Base-by-base conservation (phyloP, 2,113 vertebrate genomes). In the Cephalopterus ornatus region DNA sequence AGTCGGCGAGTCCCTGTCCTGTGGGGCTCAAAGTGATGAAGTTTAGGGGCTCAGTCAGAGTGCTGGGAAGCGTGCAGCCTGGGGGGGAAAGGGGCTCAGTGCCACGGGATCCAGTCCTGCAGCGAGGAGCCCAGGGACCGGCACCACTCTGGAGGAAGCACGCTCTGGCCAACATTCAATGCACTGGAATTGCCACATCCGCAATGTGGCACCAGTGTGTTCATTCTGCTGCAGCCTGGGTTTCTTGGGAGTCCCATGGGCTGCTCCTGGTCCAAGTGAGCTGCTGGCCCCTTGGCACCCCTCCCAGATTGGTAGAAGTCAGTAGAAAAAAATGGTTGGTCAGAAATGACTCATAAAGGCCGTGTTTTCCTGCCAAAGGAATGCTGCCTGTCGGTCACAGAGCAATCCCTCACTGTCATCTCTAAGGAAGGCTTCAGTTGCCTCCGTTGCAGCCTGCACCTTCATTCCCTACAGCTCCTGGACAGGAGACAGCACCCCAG, bases 301-400 rank as follows among this genome's bases (percentile, higher is more conserved):
- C 80, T 97, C 96, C 96, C 94, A 68, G 94, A 86, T 91, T 95
- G 96, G 96, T 97, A 96, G 96, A 97, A 97, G 94, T 97, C 96
- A 96, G 94, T 89, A 97, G 94, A 96, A 95, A 96, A 95, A 97
- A 97, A 97, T 95, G 94, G 96, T 97, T 97, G 96, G 95, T 96
- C 96, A 97, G 93, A 91, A 97, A 87, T 97, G 95, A 97, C 93
- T 97, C 96, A 97, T 95, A 97, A 95, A 93, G 96, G 95, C 96
- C 86, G 47, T 87, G 91, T 95, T 95, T 95, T 96, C 86, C 94
- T 97, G 96, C 96, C 96, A 96, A 68, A 93, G 82, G 96, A 96
- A 96, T 91, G 95, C 93, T 96, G 96, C 94, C 89, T 95, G 94
- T 91, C 19, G 27, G 35, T 96, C 84, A 78, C 89, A 84, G 89